A percentile compares a stretch with the other conserved stretches of the same genome.
phyloP scores from a whole-genome alignment of 2,113 vertebrate genomes.

The Kryptolebias marmoratus region DNA sequence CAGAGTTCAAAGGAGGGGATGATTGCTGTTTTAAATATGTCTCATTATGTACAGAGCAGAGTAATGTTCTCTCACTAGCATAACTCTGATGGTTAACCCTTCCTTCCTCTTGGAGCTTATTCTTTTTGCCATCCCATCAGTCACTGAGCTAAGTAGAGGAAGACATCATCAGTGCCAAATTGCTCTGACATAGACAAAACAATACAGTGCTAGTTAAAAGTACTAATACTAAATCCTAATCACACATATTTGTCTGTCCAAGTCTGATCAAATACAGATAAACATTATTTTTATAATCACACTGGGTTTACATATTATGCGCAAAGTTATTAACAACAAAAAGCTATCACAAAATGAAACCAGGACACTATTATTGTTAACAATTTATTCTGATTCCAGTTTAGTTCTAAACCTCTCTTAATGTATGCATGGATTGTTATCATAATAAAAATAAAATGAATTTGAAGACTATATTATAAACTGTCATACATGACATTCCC shows the following conservation, averaged over 20 bases:
- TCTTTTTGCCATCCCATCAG: slow-evolving; percentile 63
- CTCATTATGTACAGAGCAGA: slow-evolving; percentile 73
- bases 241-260: not conserved
- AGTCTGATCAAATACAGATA: not conserved
- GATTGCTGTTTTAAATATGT: slow-evolving; percentile 80
- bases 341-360: too few relatives aligned
- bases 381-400: too few relatives aligned
- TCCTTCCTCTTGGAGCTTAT: slow-evolving; percentile 50
- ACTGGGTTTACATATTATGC: too few relatives aligned
- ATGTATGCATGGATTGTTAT: too few relatives aligned
- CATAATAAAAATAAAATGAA: too few relatives aligned
- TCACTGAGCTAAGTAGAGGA: slow-evolving; percentile 49
- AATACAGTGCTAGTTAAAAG: not conserved
- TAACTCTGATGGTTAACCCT: slow-evolving; percentile 47
- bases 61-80: slow-evolving; percentile 64
- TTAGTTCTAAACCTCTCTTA: too few relatives aligned
- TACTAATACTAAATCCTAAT: not conserved
- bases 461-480: too few relatives aligned
- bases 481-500: too few relatives aligned
- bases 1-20: slow-evolving; percentile 69
- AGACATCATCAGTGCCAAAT: slow-evolving; percentile 32
- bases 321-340: too few relatives aligned
- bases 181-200: slow-evolving; percentile 33
- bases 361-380: not conserved
- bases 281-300: too few relatives aligned